Conservation (phyloP, 1,140 invertebrate genomes). For the Cherax destructor region DNA sequence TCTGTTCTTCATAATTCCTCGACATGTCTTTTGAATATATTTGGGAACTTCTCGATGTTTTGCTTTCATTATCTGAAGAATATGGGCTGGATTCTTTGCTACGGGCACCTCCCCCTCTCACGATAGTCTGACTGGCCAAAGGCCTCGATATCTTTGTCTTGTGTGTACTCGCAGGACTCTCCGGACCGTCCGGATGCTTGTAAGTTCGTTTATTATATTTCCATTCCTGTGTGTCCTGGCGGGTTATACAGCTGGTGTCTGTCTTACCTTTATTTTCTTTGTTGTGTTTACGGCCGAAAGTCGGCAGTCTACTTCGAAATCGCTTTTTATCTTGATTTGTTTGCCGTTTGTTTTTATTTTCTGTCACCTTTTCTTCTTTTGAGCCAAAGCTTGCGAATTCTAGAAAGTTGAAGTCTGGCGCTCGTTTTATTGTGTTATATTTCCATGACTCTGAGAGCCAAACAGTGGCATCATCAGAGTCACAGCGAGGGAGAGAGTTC, state of each 20-base stretch:
- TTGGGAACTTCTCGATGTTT: not conserved
- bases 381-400: slow-evolving; percentile 21
- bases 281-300: slow-evolving; percentile 16
- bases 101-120: slow-evolving; percentile 4
- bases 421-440: slow-evolving; percentile 61
- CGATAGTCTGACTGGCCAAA: not conserved
- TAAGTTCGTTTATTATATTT: slow-evolving; percentile 12
- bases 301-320: slow-evolving; percentile 32
- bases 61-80: slow-evolving; percentile 20
- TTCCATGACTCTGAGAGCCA: slow-evolving; percentile 63
- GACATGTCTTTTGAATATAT: not conserved
- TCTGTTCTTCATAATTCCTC: not conserved
- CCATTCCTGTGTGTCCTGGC: not conserved
- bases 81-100: slow-evolving; percentile 22
- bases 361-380: not conserved
- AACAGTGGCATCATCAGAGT: slow-evolving; percentile 8
- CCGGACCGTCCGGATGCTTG: slow-evolving; percentile 5
- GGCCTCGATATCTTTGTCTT: slow-evolving; percentile 21
- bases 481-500: not conserved
- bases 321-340: slow-evolving; percentile 12
- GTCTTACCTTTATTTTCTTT: slow-evolving; percentile 17
- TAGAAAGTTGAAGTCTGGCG: slow-evolving; percentile 54
- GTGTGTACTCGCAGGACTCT: slow-evolving; percentile 21
- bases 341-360: not conserved
- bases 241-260: not conserved